These are phyloP conservation scores for Xiphophorus birchmanni DNA, from an alignment of 2,797 vertebrate genomes.

Conservation along the genomic window DNA sequence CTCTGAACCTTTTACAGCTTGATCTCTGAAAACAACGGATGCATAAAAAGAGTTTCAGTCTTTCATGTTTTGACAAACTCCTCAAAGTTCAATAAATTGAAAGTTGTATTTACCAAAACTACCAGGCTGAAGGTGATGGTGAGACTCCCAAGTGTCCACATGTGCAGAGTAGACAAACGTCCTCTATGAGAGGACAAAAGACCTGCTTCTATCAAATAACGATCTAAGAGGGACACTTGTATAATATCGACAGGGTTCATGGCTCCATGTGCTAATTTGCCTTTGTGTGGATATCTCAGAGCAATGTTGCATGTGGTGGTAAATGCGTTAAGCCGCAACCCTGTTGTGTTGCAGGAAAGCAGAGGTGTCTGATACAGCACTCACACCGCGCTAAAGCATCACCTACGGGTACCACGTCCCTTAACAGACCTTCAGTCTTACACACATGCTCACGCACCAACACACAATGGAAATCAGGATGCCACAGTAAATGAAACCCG, in stretches of 20 bases:
- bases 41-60: neutral
- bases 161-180: slow-evolving; percentile 20
- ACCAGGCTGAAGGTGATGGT: neutral
- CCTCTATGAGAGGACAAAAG: slow-evolving; percentile 21
- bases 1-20: neutral
- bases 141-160: neutral
- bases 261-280: slow-evolving; percentile 20
- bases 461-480: slow-evolving; percentile 5
- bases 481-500: slow-evolving; percentile 14
- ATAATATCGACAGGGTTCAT: slow-evolving; percentile 29
- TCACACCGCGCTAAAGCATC: slow-evolving; percentile 60
- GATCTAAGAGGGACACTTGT: slow-evolving; percentile 6
- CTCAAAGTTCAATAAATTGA: neutral
- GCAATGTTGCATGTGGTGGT: slow-evolving; percentile 32
- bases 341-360: slow-evolving; percentile 51
- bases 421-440: slow-evolving; percentile 62
- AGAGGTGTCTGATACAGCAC: slow-evolving; percentile 50
- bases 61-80: neutral
- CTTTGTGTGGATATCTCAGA: neutral
- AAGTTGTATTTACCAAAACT: neutral
- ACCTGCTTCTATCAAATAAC: slow-evolving; percentile 21
- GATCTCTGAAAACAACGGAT: neutral
- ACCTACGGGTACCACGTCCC: slow-evolving; percentile 62
- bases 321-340: slow-evolving; percentile 59
- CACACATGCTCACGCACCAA: neutral